Base-by-base conservation (phyloP, 2,113 vertebrate genomes). In the Verasper variegatus region DNA sequence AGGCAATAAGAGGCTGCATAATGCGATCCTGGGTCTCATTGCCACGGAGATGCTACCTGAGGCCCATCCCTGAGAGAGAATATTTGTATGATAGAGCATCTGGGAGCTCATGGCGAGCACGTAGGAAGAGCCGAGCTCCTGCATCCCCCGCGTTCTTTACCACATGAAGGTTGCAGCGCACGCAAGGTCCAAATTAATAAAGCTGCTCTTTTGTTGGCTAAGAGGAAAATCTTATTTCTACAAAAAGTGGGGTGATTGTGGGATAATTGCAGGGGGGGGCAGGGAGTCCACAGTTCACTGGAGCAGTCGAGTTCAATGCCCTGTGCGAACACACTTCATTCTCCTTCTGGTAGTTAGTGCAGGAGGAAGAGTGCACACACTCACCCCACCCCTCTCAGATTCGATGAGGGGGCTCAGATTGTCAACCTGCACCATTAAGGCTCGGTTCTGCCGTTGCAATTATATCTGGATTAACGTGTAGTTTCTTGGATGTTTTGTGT, bases 31-130 rank as follows among this genome's bases (percentile, higher is more conserved):
- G 76, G 65, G 65, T 86, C 78, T 82, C 80, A 80, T 18, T 78
- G 88, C 64, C 86, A 76, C 84, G 37, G 35, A 58, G 61, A 78
- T 54, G 57, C 85, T 80, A 80, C 81, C 76, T 78, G 77, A 76
- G 56, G 71, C 59, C 52, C 55, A 60, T 59, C n/a, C 3, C n/a
- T 64, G 69, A 66, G 26, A 58, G 26, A 80, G 71, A 31, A 71
- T 67, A 54, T 75, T 31, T 42, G 23, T 51, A 52, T 62, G 68
- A 65, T 72, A 59, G 51, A 85, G 79, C 71, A 74, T 54, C 65
- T 69, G 60, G 27, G 74, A 45, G 27, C 65, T 61, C 61, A 20
- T 4, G 1, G 18, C 23, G 68, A 77, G 4, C 21, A 9, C 26
- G 12, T 27, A 24, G 11, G 37, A 74, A n/a, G 73, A 45, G 68